phyloP scores from a whole-genome alignment of 2,113 vertebrate genomes.

The Crotophaga sulcirostris region DNA sequence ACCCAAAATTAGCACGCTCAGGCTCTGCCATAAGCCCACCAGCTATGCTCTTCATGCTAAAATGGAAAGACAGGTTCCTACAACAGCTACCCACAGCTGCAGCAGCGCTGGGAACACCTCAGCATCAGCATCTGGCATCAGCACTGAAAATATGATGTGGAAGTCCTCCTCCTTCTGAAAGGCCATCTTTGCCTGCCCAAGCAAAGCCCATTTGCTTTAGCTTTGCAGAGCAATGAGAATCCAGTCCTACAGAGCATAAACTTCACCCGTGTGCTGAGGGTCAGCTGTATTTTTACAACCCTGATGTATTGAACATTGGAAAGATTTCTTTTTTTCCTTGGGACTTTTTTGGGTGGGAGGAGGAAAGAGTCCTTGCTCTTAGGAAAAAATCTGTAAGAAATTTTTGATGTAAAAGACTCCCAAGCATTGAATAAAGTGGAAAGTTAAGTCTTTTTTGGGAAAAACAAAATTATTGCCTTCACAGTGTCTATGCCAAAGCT shows the following conservation, averaged over 20 bases:
- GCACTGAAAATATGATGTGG: background rate
- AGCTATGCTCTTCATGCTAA: background rate
- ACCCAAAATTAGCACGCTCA: background rate
- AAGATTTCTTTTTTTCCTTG: conserved; percentile 32
- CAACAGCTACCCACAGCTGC: background rate
- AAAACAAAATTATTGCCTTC: background rate
- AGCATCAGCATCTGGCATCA: background rate
- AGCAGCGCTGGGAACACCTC: background rate
- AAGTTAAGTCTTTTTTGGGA: background rate
- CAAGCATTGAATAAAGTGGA: conserved; percentile 20
- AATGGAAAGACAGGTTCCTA: background rate
- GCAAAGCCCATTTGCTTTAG: background rate
- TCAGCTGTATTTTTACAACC: background rate
- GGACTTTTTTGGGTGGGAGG: background rate
- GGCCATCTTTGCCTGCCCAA: background rate
- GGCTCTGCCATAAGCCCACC: background rate
- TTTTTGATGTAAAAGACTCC: conserved; percentile 31
- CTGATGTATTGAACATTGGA: conserved; percentile 14
- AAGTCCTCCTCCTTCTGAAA: background rate
- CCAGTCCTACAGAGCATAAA: background rate
- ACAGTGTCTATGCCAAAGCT: background rate
- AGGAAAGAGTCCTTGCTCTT: background rate
- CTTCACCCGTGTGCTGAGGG: background rate
- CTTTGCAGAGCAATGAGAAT: background rate
- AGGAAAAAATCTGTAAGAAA: conserved; percentile 35